Evolutionary conservation across 2,888 invertebrate species (phyloP).

Genomic region (Luffia ferchaultella): DNA sequence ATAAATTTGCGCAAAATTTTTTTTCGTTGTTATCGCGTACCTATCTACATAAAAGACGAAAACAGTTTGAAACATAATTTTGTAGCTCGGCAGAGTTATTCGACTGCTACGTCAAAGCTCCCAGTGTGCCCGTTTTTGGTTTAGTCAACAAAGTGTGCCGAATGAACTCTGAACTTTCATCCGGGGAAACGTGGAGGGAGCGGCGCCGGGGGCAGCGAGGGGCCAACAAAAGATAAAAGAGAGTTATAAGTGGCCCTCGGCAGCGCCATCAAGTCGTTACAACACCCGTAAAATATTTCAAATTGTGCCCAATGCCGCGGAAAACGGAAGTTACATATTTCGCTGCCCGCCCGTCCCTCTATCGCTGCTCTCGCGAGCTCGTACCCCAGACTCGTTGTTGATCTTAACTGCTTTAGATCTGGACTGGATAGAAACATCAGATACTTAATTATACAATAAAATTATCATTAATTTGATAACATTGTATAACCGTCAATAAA

Average conservation of each 20-base stretch:
- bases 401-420: no score
- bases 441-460: no score
- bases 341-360: constrained; percentile 10
- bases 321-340: constrained; percentile 63
- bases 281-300: constrained; percentile 66
- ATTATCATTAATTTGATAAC: no score
- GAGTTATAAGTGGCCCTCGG: constrained; percentile 65
- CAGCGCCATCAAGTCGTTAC: constrained; percentile 65
- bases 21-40: no score
- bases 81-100: neutral
- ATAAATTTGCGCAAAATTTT: no score
- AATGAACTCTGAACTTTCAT: constrained; percentile 27
- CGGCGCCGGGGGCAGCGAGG: constrained; percentile 47
- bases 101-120: neutral
- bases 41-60: no score
- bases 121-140: neutral
- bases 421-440: no score
- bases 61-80: no score
- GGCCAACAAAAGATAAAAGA: constrained; percentile 61
- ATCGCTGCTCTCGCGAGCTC: neutral
- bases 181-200: constrained; percentile 33
- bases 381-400: no score
- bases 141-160: constrained; percentile 1
- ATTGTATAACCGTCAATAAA: no score
- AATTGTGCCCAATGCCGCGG: constrained; percentile 64